Conservation (phyloP, 2,888 invertebrate genomes). For the Rutpela maculata region DNA sequence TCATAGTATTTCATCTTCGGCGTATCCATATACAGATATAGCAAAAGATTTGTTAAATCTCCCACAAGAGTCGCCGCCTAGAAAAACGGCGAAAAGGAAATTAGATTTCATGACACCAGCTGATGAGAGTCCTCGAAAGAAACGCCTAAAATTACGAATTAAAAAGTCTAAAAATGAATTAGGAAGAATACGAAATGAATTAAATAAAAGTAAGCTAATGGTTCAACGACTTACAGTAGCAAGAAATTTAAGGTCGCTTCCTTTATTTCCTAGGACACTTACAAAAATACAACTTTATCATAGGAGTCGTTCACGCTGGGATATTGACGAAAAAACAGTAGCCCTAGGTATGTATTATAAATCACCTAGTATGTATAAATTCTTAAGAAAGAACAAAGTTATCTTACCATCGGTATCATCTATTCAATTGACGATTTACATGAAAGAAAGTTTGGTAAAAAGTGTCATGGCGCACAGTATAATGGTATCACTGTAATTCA, state of each 20-base stretch:
- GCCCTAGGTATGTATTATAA: conserved; percentile 62
- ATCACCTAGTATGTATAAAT: conserved; percentile 61
- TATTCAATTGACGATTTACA: no score
- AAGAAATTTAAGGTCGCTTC: not conserved
- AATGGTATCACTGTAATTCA: no score
- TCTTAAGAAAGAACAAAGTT: conserved; percentile 48
- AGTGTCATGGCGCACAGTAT: no score
- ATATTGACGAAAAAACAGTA: conserved; percentile 58
- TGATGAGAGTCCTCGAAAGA: no score
- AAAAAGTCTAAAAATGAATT: no score
- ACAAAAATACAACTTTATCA: conserved; percentile 53
- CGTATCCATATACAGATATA: not conserved
- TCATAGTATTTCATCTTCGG: not conserved
- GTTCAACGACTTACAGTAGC: no score
- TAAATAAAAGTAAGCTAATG: no score
- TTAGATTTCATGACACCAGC: not conserved
- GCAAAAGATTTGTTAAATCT: not conserved
- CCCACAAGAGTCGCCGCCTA: not conserved
- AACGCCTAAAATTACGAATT: no score
- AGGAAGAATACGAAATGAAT: no score
- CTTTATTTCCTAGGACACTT: conserved; percentile 16
- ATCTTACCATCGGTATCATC: conserved; percentile 53
- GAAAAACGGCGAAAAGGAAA: not conserved
- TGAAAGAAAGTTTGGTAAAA: no score
- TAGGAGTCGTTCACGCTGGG: conserved; percentile 54